A percentile compares a stretch with the other conserved stretches of the same genome.
Evolutionary conservation across 2,113 vertebrate genomes (phyloP).

Genomic region (Nothoprocta pentlandii): DNA sequence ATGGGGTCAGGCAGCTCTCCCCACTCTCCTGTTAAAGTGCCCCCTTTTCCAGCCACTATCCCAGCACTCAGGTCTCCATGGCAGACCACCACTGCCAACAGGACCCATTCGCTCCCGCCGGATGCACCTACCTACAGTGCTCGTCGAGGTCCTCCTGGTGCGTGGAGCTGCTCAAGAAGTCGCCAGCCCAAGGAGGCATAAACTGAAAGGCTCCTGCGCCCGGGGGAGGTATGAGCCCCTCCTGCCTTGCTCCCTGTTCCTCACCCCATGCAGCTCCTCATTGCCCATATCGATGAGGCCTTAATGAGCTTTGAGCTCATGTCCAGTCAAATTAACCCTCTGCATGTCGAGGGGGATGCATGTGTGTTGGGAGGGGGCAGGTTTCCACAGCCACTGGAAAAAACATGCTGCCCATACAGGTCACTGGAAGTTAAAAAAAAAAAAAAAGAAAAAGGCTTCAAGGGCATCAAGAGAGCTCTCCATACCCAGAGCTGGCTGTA

Average conservation of each 20-base stretch:
- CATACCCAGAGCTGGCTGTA: accelerated
- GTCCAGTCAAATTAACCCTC: slow-evolving; percentile 82
- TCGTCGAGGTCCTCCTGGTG: background rate
- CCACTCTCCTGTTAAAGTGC: accelerated
- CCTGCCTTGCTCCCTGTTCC: background rate
- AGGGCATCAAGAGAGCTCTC: slow-evolving; percentile 36
- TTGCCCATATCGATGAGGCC: slow-evolving; percentile 78
- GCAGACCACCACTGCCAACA: background rate
- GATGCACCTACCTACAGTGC: slow-evolving; percentile 30
- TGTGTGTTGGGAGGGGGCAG: background rate
- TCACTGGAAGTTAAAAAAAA: background rate
- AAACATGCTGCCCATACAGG: background rate
- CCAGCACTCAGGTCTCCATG: background rate
- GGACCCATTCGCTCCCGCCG: background rate
- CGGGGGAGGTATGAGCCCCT: slow-evolving; percentile 14
- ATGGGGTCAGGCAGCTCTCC: background rate
- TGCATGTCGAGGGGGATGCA: background rate
- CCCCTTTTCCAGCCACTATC: background rate
- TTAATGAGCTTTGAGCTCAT: slow-evolving; percentile 88
- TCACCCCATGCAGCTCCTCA: slow-evolving; percentile 34
- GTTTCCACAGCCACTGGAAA: slow-evolving; percentile 15
- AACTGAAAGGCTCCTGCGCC: accelerated
- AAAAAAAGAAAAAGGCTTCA: slow-evolving; percentile 23
- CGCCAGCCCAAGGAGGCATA: background rate
- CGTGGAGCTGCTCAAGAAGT: background rate